Evolutionary conservation across 2,113 vertebrate genomes (phyloP), one percentile per base, ranked within the genome.

Genomic region (Formicarius rufipectus): DNA sequence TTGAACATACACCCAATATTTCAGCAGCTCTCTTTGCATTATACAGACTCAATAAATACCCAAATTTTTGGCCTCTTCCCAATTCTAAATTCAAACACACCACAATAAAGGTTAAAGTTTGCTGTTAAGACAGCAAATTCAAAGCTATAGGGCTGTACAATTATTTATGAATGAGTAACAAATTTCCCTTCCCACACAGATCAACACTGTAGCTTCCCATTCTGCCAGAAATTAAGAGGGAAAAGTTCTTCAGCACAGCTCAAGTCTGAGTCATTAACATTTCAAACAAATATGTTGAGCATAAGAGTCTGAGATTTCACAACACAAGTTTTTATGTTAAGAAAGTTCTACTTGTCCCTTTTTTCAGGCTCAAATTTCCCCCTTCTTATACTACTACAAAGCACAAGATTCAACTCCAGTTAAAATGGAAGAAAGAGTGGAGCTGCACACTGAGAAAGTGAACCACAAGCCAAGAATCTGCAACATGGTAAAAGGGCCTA

Each of bases 391-490:
- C 97, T 98, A 97, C 95, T 97, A 98, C 63, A 98, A 98, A 95
- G 97, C 83, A 90, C 96, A 94, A 72, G 93, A 91, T 72, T 89
- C 77, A 63, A 47, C 81, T 63, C 89, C 93, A 40, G 91, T 56
- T 55, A 94, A 94, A 88, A 42, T 2, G 5, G 84, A 77, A 21
- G 84, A 91, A 78, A 91, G n/a, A 72, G 66, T 20, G 16, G 93
- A 86, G 24, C 3, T 85, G 23, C 60, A 85, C 39, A 22, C 75
- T 14, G 93, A 95, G n/a, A 94, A 95, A 14, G 95, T 78, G 60
- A 96, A 97, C 15, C 96, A 97, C 55, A 99, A 98, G 80, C 98
- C 98, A n/a, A 99, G 98, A 92, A 96, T 99, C 79, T 99, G 99
- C 93, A 98, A 87, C 40, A 97, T 99, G 96, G 92, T 97, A 60